Base-by-base conservation (phyloP, 2,113 vertebrate genomes). In the Carassius gibelio region DNA sequence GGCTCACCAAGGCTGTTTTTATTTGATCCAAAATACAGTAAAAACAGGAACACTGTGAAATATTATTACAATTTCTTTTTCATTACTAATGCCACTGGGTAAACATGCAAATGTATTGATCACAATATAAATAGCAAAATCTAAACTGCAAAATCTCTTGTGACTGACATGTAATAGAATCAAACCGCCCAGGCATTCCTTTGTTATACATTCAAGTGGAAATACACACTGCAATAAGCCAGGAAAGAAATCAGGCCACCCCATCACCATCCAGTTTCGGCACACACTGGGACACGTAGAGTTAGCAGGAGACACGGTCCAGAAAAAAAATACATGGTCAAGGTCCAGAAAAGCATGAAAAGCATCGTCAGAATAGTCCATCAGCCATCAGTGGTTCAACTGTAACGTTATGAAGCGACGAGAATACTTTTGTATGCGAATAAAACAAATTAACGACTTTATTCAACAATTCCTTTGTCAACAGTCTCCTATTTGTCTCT, bases 231-330 rank as follows among this genome's bases (percentile, higher is more conserved):
- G 9, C 55, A 48, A 75, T 48, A 10, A 75, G n/a, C 72, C 2
- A 75, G n/a, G 57, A 8, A 13, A 78, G n/a, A 90, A 90, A 88
- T 72, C 68, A 90, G 88, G 89, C 66, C 85, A 85, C 55, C 13
- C 26, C 17, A 78, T 74, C 8, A 84, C 69, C 86, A 48, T 76
- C 80, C 50, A 59, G 62, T 68, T 72, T 23, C 84, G 62, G 86
- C 84, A 87, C 84, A 87, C 88, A 88, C 10, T 42, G 82, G 87
- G 87, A 85, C 89, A 81, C 7, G 21, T 55, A 84, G 61, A 82
- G 69, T 61, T 38, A 85, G n/a, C 48, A 64, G 8, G 45, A 86
- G 61, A 83, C 30, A 30, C 30, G 30, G 30, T 30, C 30, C 30
- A 30, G 30, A 30, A 30, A 30, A 30, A 30, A 30, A 30, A 30